These are phyloP conservation scores for Orthonychiurus folsomi DNA, from an alignment of 2,888 invertebrate genomes.

Conservation along the genomic window DNA sequence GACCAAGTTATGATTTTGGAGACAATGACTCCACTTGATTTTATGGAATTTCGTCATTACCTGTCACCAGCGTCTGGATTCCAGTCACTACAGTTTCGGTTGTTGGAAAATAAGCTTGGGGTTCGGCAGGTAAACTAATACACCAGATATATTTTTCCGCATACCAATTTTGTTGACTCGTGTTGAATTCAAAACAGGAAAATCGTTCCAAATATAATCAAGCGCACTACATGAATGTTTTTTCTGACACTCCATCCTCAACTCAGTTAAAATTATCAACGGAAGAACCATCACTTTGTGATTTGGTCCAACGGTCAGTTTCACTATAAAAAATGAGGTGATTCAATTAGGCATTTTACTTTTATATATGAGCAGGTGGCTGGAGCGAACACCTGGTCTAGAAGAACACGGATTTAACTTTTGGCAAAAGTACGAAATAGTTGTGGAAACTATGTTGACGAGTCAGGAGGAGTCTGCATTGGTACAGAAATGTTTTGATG, in stretches of 20 bases:
- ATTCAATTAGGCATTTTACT: slow-evolving; percentile 21
- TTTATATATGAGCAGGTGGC: slow-evolving; percentile 52
- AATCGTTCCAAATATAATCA: slow-evolving; percentile 89
- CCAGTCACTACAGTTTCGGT: slow-evolving; percentile 90
- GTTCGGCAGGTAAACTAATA: slow-evolving; percentile 48
- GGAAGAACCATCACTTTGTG: slow-evolving; percentile 71
- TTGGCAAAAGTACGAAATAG: slow-evolving; percentile 78
- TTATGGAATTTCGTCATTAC: slow-evolving; percentile 92
- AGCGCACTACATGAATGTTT: slow-evolving; percentile 72
- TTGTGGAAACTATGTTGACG: slow-evolving; percentile 62
- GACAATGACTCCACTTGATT: slow-evolving; percentile 98
- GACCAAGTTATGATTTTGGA: slow-evolving; percentile 96
- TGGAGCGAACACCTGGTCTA: slow-evolving; percentile 88
- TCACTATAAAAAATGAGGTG: neutral
- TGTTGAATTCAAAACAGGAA: slow-evolving; percentile 55
- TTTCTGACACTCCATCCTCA: slow-evolving; percentile 63
- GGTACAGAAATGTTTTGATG: slow-evolving; percentile 44
- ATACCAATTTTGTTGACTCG: neutral
- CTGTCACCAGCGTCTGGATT: slow-evolving; percentile 94
- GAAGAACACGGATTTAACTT: slow-evolving; percentile 79
- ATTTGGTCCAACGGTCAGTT: slow-evolving; percentile 62
- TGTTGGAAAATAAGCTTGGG: slow-evolving; percentile 87
- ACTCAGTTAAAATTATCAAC: slow-evolving; percentile 59
- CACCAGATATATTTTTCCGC: neutral
- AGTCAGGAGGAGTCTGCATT: slow-evolving; percentile 58